Evolutionary conservation across 2,888 invertebrate species (phyloP).

Genomic region (Drosophila affinis): DNA sequence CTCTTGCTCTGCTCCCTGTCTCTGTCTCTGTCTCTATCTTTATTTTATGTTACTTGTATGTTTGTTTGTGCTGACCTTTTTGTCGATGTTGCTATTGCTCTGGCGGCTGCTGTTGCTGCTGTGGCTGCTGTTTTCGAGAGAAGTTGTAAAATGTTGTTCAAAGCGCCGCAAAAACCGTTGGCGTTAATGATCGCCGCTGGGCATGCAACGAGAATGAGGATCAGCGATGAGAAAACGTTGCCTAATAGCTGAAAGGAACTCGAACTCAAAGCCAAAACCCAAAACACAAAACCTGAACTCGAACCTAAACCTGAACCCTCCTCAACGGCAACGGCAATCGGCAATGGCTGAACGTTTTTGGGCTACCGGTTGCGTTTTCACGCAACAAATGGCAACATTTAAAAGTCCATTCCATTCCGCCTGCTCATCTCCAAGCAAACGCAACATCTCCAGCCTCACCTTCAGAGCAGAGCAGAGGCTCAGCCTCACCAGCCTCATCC

Average conservation of each 20-base stretch:
- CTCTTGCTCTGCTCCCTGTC: conserved; percentile 1
- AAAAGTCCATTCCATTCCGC: conserved; percentile 80
- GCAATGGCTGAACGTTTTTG: conserved; percentile 38
- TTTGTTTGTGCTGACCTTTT: conserved; percentile 65
- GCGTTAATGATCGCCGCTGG: conserved; percentile 67
- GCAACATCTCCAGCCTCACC: conserved; percentile 17
- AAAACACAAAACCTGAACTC: background rate
- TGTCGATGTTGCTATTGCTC: conserved; percentile 27
- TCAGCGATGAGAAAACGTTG: conserved; percentile 12
- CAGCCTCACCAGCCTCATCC: conserved; percentile 33
- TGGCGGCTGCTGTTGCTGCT: conserved; percentile 16
- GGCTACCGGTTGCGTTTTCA: conserved; percentile 67
- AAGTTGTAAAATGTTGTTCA: conserved; percentile 63
- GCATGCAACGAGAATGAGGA: conserved; percentile 32
- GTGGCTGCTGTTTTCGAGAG: conserved; percentile 47
- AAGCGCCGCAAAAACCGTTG: conserved; percentile 59
- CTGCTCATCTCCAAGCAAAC: conserved; percentile 54
- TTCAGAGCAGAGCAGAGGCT: conserved; percentile 14
- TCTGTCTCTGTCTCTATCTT: conserved; percentile 19
- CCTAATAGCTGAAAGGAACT: conserved; percentile 58
- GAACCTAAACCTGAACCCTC: conserved; percentile 19
- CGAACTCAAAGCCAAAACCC: background rate
- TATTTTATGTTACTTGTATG: conserved; percentile 56
- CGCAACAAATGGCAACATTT: conserved; percentile 82
- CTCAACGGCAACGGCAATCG: conserved; percentile 44